Evolutionary conservation across 1,140 invertebrate genomes (phyloP), one percentile per base, ranked within the genome.

Genomic region (Hydropsyche tenuis): DNA sequence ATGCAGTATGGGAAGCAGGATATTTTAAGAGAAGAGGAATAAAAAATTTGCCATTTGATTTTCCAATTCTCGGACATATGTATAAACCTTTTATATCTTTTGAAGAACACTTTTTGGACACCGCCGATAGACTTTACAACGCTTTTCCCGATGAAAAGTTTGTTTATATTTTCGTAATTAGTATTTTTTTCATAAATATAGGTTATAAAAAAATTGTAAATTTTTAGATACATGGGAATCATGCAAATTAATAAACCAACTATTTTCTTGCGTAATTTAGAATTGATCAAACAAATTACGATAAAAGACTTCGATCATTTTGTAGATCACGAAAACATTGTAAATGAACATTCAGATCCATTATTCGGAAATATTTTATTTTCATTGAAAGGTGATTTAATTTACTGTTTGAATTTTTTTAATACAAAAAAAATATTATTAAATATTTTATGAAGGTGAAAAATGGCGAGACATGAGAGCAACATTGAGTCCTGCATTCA

Each of bases 241-340:
- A 89, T 82, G 60, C 85, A 89, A 66, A 83, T 89, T 18, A 45
- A 80, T 0, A 82, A 80, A 1, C 88, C 88, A 0, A 75, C 82
- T 1, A 76, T 90, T 3, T 68, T 90, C 7, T 69, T 91, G 0
- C 84, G 85, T 42, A 89, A 91, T 80, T 86, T 86, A 0, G 88
- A 91, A 22, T 18, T 90, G 5, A 86, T 91, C 1, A 90, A 87
- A 75, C 80, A 82, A 37, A 84, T 91, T 1, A 83, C 84, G 0
- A 82, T 91, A 0, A 91, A 90, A 78, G 87, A 90, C 71, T 92
- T 92, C 74, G 88, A 91, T 4, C 80, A 89, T 77, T 92, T 91
- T 71, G 79, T 84, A 0, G 85, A 91, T 77, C 88, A 89, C 69
- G 80, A 81, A 11, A 72, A 77, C 0, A 83, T 88, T 53, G 75